These are phyloP conservation scores for Scylla paramamosain DNA, from an alignment of 1,140 invertebrate species.

Conservation along the genomic window DNA sequence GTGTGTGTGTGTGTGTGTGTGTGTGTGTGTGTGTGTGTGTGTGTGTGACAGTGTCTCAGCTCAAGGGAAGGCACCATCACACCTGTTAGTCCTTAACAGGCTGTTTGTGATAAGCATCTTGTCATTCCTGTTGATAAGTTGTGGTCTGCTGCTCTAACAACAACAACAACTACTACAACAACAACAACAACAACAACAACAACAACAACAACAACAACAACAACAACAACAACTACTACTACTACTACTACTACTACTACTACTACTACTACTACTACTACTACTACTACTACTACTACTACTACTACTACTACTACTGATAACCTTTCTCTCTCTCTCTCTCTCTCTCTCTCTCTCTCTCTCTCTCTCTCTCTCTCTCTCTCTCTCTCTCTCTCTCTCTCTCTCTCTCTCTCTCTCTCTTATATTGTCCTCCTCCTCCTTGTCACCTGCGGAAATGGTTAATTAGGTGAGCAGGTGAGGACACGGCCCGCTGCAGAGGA, in stretches of 20 bases:
- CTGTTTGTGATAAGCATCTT: too few relatives aligned
- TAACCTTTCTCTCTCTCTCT: too few relatives aligned
- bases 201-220: too few relatives aligned
- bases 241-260: constrained; percentile 6
- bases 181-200: too few relatives aligned
- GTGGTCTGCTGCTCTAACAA: too few relatives aligned
- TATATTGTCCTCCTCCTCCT: neutral
- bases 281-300: constrained; percentile 6
- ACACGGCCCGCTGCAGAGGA: neutral
- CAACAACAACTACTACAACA: too few relatives aligned
- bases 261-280: constrained; percentile 6
- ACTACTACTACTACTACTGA: constrained; percentile 5
- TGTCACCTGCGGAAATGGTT: neutral
- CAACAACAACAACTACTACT: neutral
- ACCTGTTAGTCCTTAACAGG: too few relatives aligned
- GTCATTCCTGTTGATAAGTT: too few relatives aligned
- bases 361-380: constrained; percentile 38
- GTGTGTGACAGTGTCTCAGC: too few relatives aligned
- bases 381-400: constrained; percentile 34
- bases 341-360: neutral
- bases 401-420: constrained; percentile 4
- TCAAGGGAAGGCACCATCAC: too few relatives aligned
- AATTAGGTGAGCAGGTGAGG: constrained; percentile 9
- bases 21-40: too few relatives aligned
- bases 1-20: too few relatives aligned